Base-by-base conservation (phyloP, 2,888 invertebrate genomes). In the Habroteleia sp. region DNA sequence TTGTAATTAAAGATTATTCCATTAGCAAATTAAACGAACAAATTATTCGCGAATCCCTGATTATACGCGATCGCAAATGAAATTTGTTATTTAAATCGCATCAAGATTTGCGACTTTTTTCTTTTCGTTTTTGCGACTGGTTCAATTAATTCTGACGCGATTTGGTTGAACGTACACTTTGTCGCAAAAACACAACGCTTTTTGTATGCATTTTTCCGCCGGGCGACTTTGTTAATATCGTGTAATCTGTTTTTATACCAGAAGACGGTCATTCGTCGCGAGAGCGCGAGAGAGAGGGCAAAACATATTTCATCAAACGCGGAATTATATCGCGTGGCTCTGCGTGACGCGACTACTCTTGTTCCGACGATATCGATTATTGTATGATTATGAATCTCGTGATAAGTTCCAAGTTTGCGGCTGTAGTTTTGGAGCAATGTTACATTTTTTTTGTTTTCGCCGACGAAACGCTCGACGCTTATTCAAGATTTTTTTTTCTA, bases 161-260 rank as follows among this genome's bases (percentile, higher is more conserved):
- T 54, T 52, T 39, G 10, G 39, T 31, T 10, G 27, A 13, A 50
- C 14, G 6, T 25, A 11, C 14, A 35, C 35, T 23, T 35, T 35
- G 27, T 7, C 3, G 14, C 5, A 39, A 39, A 29, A 41, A 23
- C 11, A 11, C 41, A 25, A 29, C 11, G 8, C 27, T 54, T 54
- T 54, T 41, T 39, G 29, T 20, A 41, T 41, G 29, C 41, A 54
- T 54, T 54, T 41, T 17, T 29, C 31, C 20, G 29, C 17, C 31
- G 13, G 16, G 14, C 27, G 54, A 54, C 54, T 54, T 41, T 54
- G 54, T 41, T 54, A 39, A 54, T 54, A 29, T 41, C 31, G 29
- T 37, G 54, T 41, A 54, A 54, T 54, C 29, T 41, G 41, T 60
- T 60, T 60, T 35, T 44, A 16, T 31, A 46, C n/a, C 27, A 46